phyloP scores from a whole-genome alignment of 2,888 invertebrate genomes.

The Merodon equestris region DNA sequence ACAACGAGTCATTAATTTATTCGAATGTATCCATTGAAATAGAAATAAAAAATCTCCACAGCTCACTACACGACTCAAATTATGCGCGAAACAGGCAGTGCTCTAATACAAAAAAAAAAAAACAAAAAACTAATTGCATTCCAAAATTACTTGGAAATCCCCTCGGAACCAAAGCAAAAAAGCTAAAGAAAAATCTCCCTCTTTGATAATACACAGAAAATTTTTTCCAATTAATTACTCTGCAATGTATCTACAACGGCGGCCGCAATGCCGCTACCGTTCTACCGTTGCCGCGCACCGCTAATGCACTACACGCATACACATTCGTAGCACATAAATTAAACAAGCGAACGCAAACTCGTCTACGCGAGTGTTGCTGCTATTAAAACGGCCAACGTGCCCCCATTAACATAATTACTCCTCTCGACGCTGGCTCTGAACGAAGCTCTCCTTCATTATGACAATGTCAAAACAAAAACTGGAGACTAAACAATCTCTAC shows the following conservation, averaged over 20 bases:
- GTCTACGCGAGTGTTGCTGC: slow-evolving; percentile 10
- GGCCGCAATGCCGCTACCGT: too few species aligned
- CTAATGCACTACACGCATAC: slow-evolving; percentile 38
- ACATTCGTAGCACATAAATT: slow-evolving; percentile 48
- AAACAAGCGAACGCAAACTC: slow-evolving; percentile 24
- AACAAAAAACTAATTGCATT: slow-evolving; percentile 48
- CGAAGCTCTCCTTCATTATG: slow-evolving; percentile 34
- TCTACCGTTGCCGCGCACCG: slow-evolving; percentile 8
- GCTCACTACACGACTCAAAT: slow-evolving; percentile 17
- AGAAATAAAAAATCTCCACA: not conserved
- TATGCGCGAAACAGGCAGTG: slow-evolving; percentile 19
- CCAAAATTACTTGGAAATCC: slow-evolving; percentile 47
- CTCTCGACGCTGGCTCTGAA: slow-evolving; percentile 28
- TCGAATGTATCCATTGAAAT: not conserved
- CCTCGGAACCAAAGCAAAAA: slow-evolving; percentile 16
- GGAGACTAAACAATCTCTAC: slow-evolving; percentile 9
- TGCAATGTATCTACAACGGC: slow-evolving; percentile 31
- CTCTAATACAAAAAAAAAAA: slow-evolving; percentile 2
- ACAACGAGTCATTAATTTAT: not conserved
- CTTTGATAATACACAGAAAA: slow-evolving; percentile 27
- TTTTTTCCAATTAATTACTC: slow-evolving; percentile 63
- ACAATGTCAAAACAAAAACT: slow-evolving; percentile 22
- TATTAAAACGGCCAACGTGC: slow-evolving; percentile 47
- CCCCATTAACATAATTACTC: slow-evolving; percentile 63
- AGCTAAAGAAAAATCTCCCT: slow-evolving; percentile 25